Percentiles rank a stretch among this genome's conserved stretches.
phyloP scores from a whole-genome alignment of 2,113 vertebrate genomes.

The Aptenodytes forsteri region DNA sequence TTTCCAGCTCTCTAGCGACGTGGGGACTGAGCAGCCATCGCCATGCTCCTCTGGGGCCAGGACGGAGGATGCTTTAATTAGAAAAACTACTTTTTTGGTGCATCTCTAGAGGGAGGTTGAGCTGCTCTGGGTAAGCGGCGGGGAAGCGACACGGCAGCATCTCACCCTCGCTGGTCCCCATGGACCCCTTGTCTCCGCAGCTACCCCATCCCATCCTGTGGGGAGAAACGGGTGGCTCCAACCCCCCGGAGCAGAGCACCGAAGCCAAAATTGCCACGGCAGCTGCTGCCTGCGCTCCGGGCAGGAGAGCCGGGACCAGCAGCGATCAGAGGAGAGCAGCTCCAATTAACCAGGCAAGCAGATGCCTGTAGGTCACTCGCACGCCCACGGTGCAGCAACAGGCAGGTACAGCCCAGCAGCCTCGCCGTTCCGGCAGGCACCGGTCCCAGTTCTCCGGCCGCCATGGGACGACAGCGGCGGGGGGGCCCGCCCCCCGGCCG shows the following conservation, averaged over 20 bases:
- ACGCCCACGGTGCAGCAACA: not conserved
- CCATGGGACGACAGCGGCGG: accelerated
- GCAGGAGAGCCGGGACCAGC: not conserved
- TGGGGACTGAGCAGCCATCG: accelerated
- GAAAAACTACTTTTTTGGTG: not conserved
- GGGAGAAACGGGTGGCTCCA: not conserved
- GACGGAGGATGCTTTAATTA: not conserved
- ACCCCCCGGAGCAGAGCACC: not conserved
- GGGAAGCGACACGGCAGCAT: not conserved
- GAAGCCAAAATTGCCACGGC: not conserved
- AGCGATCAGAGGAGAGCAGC: not conserved
- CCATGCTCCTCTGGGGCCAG: not conserved
- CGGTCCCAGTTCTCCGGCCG: accelerated
- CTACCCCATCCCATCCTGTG: accelerated
- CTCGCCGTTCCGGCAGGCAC: accelerated
- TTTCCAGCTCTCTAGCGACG: accelerated
- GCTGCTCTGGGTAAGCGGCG: not conserved
- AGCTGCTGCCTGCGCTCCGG: not conserved
- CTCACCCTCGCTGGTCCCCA: accelerated
- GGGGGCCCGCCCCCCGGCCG: too few species aligned
- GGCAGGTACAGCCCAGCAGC: not conserved
- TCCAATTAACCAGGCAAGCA: not conserved
- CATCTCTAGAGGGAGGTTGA: not conserved
- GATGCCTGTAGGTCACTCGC: not conserved
- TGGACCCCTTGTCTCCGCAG: not conserved